These are phyloP conservation scores for Syngnathus rostellatus DNA, from an alignment of 2,797 vertebrate species.

Conservation along the genomic window DNA sequence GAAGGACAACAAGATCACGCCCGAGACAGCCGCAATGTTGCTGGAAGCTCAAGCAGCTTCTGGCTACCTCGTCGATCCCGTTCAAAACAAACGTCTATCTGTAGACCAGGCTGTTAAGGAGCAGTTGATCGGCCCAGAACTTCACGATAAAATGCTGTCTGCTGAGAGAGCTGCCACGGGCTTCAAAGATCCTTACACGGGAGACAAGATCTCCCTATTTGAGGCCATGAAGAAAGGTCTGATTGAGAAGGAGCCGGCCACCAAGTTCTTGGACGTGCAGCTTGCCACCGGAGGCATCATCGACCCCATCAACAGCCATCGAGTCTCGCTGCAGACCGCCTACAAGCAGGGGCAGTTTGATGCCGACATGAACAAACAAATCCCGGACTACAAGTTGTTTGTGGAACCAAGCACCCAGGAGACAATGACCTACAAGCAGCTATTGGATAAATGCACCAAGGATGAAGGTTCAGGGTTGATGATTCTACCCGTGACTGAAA, in stretches of 20 bases:
- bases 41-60: slow-evolving; percentile 81
- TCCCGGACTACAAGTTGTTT: slow-evolving; percentile 70
- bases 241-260: slow-evolving; percentile 68
- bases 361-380: slow-evolving; percentile 68
- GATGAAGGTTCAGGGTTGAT: slow-evolving; percentile 71
- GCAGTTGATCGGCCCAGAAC: slow-evolving; percentile 71
- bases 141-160: slow-evolving; percentile 71
- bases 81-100: slow-evolving; percentile 67
- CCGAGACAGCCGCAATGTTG: slow-evolving; percentile 63
- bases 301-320: slow-evolving; percentile 73
- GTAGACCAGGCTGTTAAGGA: slow-evolving; percentile 76
- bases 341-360: slow-evolving; percentile 75
- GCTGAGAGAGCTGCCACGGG: slow-evolving; percentile 76
- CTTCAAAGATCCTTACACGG: slow-evolving; percentile 75
- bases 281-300: slow-evolving; percentile 76
- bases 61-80: slow-evolving; percentile 72
- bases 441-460: slow-evolving; percentile 66
- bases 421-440: slow-evolving; percentile 66
- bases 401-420: slow-evolving; percentile 73
- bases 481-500: slow-evolving; percentile 74
- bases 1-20: slow-evolving; percentile 73
- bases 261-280: slow-evolving; percentile 74
- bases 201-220: slow-evolving; percentile 69
- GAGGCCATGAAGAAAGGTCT: slow-evolving; percentile 77
- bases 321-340: slow-evolving; percentile 69